A percentile compares a stretch with the other conserved stretches of the same genome.
Evolutionary conservation across 2,888 invertebrate genomes (phyloP).

Genomic region (Magallana nippona): DNA sequence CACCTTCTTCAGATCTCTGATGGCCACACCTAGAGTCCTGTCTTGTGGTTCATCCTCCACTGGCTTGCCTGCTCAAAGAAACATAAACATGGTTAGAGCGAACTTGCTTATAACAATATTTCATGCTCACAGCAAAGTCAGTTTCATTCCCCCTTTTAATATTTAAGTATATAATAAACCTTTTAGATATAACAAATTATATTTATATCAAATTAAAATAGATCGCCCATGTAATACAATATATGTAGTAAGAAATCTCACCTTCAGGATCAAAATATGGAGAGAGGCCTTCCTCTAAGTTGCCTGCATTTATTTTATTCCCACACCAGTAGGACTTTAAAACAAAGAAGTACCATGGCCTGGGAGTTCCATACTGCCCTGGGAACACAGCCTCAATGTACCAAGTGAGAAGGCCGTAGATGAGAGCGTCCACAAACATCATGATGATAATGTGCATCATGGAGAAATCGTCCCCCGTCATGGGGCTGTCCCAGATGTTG

Average conservation of each 20-base stretch:
- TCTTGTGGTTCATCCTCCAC: conserved; percentile 82
- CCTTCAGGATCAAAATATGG: conserved; percentile 26
- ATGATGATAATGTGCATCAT: conserved; percentile 85
- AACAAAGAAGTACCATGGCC: conserved; percentile 83
- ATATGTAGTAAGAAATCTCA: background rate
- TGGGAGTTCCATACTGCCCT: conserved; percentile 83
- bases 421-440: conserved; percentile 85
- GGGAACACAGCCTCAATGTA: conserved; percentile 85
- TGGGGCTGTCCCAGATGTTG: conserved; percentile 82
- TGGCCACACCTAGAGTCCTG: conserved; percentile 86
- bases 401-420: conserved; percentile 83
- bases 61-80: conserved; percentile 48
- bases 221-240: background rate
- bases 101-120: too few relatives aligned
- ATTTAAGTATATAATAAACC: too few relatives aligned
- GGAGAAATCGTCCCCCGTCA: conserved; percentile 83
- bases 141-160: too few relatives aligned
- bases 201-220: background rate
- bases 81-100: background rate
- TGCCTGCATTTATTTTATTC: background rate
- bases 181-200: background rate
- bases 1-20: conserved; percentile 85
- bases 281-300: conserved; percentile 1
- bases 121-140: too few relatives aligned
- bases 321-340: conserved; percentile 82